phyloP scores from a whole-genome alignment of 2,888 invertebrate genomes.

The Invenusta paracnida region DNA sequence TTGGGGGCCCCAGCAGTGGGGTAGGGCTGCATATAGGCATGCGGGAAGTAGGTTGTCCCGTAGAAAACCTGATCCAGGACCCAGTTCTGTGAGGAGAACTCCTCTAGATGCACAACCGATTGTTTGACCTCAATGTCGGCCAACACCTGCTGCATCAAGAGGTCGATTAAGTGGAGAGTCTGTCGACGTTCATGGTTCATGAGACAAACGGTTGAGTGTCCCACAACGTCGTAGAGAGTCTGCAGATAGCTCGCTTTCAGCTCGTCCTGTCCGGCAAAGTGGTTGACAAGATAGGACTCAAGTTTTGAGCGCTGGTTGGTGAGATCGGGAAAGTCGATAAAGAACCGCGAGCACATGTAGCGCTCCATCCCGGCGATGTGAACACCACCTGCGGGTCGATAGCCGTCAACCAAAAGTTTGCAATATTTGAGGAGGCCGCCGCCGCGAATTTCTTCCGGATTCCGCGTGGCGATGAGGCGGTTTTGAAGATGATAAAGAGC shows the following conservation, averaged over 20 bases:
- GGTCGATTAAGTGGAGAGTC: conserved; percentile 86
- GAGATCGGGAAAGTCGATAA: conserved; percentile 97
- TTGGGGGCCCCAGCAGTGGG: conserved; percentile 76
- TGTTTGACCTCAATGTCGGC: conserved; percentile 37
- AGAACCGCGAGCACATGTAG: conserved; percentile 99
- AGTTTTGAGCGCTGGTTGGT: conserved; percentile 87
- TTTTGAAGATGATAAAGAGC: conserved; percentile 89
- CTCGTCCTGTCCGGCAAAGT: conserved; percentile 74
- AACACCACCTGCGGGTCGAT: conserved; percentile 76
- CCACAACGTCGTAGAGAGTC: conserved; percentile 88
- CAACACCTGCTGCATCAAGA: conserved; percentile 78
- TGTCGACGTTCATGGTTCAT: conserved; percentile 98
- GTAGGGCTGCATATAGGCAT: conserved; percentile 47
- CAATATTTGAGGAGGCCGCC: conserved; percentile 97
- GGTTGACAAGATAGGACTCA: conserved; percentile 92
- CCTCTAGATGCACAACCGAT: conserved; percentile 38
- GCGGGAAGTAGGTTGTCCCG: conserved; percentile 47
- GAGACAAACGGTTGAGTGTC: conserved; percentile 93
- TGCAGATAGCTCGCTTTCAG: conserved; percentile 92
- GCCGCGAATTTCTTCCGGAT: conserved; percentile 96
- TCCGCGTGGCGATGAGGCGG: conserved; percentile 91
- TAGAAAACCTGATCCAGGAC: conserved; percentile 59
- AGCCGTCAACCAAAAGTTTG: conserved; percentile 87
- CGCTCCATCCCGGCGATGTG: conserved; percentile 85
- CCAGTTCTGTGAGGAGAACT: conserved; percentile 49